Conservation (phyloP, 2,797 vertebrate genomes). For the Xenentodon cancila region DNA sequence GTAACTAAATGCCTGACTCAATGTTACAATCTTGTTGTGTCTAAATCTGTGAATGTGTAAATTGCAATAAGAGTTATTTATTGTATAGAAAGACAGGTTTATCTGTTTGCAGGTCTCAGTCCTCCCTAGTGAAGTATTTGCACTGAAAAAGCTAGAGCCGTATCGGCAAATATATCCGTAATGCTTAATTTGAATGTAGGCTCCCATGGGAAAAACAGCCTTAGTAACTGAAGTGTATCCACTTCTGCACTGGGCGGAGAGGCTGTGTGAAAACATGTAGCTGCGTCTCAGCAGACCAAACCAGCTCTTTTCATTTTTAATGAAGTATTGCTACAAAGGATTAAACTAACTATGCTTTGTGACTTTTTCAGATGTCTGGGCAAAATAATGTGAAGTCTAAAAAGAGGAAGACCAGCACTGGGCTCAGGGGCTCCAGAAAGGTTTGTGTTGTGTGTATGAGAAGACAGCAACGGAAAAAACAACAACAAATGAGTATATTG, state of each 20-base stretch:
- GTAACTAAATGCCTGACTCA: background rate
- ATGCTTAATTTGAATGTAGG: background rate
- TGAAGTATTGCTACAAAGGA: background rate
- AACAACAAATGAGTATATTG: too few relatives aligned
- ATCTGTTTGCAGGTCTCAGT: background rate
- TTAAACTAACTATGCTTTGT: slow-evolving; percentile 1
- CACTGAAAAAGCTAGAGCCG: background rate
- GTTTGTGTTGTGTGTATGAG: slow-evolving; percentile 49
- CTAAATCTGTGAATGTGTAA: background rate
- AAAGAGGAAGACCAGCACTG: slow-evolving; percentile 67
- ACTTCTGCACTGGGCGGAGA: background rate
- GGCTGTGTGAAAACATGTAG: slow-evolving; percentile 9
- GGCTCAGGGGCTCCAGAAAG: slow-evolving; percentile 68
- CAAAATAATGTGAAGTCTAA: slow-evolving; percentile 69
- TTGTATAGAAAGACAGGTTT: too few relatives aligned
- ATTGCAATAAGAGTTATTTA: background rate
- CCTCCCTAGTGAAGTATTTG: background rate
- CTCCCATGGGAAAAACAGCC: background rate
- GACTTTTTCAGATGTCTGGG: slow-evolving; percentile 75
- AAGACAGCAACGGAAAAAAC: too few relatives aligned
- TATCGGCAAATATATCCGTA: background rate
- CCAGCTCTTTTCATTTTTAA: background rate
- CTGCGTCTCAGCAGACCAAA: slow-evolving; percentile 18
- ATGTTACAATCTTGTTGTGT: background rate
- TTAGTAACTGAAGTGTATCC: background rate